These are phyloP conservation scores for Spatula clypeata DNA, from an alignment of 2,797 vertebrate species.

Conservation along the genomic window DNA sequence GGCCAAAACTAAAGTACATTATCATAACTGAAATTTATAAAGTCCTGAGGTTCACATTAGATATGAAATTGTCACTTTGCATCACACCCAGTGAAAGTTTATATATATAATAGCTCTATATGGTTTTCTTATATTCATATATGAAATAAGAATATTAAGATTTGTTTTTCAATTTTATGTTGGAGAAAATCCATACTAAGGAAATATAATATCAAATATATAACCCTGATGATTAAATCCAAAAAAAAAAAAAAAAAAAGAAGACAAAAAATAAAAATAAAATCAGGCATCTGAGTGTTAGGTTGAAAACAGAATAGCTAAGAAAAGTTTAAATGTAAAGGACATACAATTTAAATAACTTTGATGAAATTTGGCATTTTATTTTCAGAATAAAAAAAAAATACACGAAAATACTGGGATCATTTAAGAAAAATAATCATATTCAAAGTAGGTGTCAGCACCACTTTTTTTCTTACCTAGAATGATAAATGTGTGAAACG, in stretches of 20 bases:
- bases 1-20: neutral
- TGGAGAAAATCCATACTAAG: neutral
- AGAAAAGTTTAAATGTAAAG: neutral
- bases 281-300: neutral
- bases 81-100: neutral
- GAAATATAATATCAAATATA: neutral
- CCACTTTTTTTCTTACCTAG: slow-evolving; percentile 25
- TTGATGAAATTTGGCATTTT: neutral
- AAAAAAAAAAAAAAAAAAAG: neutral
- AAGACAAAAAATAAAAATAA: neutral
- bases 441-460: slow-evolving; percentile 30
- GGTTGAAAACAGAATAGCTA: neutral
- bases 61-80: neutral
- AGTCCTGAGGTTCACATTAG: neutral
- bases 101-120: neutral
- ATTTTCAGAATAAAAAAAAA: neutral
- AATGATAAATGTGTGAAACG: slow-evolving; percentile 64
- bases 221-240: neutral
- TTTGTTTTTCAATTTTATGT: neutral
- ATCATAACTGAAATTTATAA: neutral
- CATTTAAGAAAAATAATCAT: slow-evolving; percentile 28
- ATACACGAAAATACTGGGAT: neutral
- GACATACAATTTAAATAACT: neutral
- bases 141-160: neutral
- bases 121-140: neutral